Evolutionary conservation across 2,888 invertebrate species (phyloP).

Genomic region (Hylaea fasciaria): DNA sequence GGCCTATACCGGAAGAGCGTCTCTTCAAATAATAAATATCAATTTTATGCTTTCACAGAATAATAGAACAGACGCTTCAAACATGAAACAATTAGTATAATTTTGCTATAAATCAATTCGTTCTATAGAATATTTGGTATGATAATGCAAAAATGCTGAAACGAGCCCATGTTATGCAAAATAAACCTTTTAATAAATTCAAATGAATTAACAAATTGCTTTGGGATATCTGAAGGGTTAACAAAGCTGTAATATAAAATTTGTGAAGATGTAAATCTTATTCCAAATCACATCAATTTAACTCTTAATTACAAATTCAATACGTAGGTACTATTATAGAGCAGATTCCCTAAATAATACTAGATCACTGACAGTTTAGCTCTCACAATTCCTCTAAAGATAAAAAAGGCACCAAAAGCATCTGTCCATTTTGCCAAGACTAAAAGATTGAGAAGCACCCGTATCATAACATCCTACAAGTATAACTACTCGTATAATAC

Average conservation of each 20-base stretch:
- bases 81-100: slow-evolving; percentile 74
- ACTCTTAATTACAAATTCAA: too few species aligned
- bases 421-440: too few species aligned
- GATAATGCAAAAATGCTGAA: slow-evolving; percentile 62
- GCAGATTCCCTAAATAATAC: too few species aligned
- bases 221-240: slow-evolving; percentile 49
- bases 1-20: neutral
- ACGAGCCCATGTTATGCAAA: slow-evolving; percentile 80
- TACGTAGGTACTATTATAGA: too few species aligned
- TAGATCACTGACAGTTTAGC: too few species aligned
- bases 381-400: too few species aligned
- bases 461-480: too few species aligned
- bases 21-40: slow-evolving; percentile 40
- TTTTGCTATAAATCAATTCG: slow-evolving; percentile 69
- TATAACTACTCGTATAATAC: too few species aligned
- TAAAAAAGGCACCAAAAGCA: too few species aligned
- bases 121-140: slow-evolving; percentile 58
- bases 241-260: slow-evolving; percentile 18
- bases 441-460: too few species aligned
- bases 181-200: slow-evolving; percentile 55
- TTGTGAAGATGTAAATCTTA: slow-evolving; percentile 19
- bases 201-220: slow-evolving; percentile 59
- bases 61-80: slow-evolving; percentile 55
- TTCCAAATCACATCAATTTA: too few species aligned
- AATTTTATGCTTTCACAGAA: slow-evolving; percentile 59